Conservation (phyloP, 2,888 invertebrate species). For the Acrobasis consociella region DNA sequence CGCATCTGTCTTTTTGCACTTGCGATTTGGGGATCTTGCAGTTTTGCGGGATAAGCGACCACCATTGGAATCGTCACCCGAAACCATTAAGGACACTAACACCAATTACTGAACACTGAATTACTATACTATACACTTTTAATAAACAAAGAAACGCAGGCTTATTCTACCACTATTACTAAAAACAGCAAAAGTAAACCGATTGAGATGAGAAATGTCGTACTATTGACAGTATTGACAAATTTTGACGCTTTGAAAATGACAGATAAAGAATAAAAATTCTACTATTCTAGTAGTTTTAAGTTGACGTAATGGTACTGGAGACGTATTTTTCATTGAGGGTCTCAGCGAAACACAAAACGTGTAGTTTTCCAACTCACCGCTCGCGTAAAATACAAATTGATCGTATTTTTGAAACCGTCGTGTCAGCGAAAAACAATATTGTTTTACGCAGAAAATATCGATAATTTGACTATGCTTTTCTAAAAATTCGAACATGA, state of each 20-base stretch:
- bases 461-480: no score
- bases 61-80: constrained; percentile 83
- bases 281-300: constrained; percentile 21
- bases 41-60: constrained; percentile 86
- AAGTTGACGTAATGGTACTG: no score
- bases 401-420: no score
- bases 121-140: constrained; percentile 72
- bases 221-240: constrained; percentile 50
- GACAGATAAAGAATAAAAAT: not conserved
- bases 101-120: constrained; percentile 66
- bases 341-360: no score
- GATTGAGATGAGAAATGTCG: constrained; percentile 27
- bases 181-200: constrained; percentile 55
- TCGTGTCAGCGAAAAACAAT: no score
- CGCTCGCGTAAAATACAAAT: no score
- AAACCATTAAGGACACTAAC: constrained; percentile 81
- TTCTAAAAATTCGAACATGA: no score
- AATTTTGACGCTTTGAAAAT: constrained; percentile 43
- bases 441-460: no score
- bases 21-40: constrained; percentile 85
- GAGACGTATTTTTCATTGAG: no score
- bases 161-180: constrained; percentile 60
- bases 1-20: constrained; percentile 84
- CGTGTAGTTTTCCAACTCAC: no score
- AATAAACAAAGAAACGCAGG: constrained; percentile 68